Percentiles rank a stretch among this genome's conserved stretches.
Evolutionary conservation across 2,888 invertebrate genomes (phyloP).

Genomic region (Alloplasta piceator): DNA sequence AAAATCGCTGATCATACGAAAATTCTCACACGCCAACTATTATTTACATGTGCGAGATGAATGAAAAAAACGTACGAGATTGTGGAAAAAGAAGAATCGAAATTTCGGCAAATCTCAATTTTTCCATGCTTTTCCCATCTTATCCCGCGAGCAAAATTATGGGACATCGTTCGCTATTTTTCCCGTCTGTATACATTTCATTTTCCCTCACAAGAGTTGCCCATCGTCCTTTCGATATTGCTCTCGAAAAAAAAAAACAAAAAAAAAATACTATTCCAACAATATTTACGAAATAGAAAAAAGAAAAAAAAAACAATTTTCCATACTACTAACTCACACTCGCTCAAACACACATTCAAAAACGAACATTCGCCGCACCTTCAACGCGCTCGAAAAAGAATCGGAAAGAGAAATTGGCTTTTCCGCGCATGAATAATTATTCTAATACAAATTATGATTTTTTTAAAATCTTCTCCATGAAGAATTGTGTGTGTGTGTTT

Average conservation of each 20-base stretch:
- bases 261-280: not conserved
- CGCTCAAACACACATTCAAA: not conserved
- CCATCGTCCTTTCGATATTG: not conserved
- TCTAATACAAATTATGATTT: conserved; percentile 29
- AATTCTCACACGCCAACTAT: conserved; percentile 41
- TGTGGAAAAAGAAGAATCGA: not conserved
- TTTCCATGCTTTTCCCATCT: not conserved
- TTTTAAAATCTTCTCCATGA: not conserved
- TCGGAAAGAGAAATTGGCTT: not conserved
- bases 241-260: no score
- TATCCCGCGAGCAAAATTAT: not conserved
- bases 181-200: not conserved
- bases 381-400: not conserved
- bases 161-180: no score
- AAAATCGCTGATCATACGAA: conserved; percentile 20
- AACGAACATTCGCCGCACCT: not conserved
- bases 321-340: not conserved
- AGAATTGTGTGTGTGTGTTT: not conserved
- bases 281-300: not conserved
- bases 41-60: conserved; percentile 57
- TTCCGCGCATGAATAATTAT: conserved; percentile 31
- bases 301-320: not conserved
- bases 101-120: not conserved
- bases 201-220: not conserved
- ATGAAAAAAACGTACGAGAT: not conserved